A percentile compares a stretch with the other conserved stretches of the same genome.
Conservation (phyloP, 2,888 invertebrate species). For the Conchocele bisecta region DNA sequence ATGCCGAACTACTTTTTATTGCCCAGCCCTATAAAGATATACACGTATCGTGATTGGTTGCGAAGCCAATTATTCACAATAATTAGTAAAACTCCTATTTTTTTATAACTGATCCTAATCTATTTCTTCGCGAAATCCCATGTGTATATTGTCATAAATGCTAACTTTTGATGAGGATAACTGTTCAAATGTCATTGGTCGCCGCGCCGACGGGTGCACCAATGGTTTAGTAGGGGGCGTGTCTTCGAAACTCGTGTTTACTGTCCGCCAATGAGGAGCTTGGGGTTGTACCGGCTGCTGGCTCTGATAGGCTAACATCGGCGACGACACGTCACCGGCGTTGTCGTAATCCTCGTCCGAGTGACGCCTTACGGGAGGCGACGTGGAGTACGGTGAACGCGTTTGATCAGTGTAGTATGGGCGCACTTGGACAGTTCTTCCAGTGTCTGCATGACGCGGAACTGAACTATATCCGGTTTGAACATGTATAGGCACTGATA, state of each 20-base stretch:
- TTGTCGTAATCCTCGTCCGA: conserved; percentile 76
- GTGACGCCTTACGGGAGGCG: conserved; percentile 38
- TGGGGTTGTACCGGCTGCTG: conserved; percentile 3
- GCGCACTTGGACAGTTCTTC: conserved; percentile 37
- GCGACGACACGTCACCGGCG: conserved; percentile 60
- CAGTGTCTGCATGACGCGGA: conserved; percentile 17
- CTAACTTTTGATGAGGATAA: conserved; percentile 76
- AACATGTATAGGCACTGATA: conserved; percentile 43
- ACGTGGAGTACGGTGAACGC: conserved; percentile 24
- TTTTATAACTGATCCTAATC: too few species aligned
- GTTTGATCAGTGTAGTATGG: conserved; percentile 50
- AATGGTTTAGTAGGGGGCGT: conserved; percentile 67
- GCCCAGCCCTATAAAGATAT: too few species aligned
- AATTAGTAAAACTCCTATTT: too few species aligned
- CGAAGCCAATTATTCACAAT: too few species aligned
- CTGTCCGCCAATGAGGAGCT: conserved; percentile 24
- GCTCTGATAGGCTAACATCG: conserved; percentile 55
- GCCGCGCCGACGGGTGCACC: conserved; percentile 71
- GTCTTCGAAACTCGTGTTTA: conserved; percentile 39
- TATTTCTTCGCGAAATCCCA: conserved; percentile 49
- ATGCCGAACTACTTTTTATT: too few species aligned
- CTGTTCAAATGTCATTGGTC: conserved; percentile 78
- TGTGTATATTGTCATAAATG: conserved; percentile 76
- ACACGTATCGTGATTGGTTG: too few species aligned
- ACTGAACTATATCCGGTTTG: conserved; percentile 27